These are phyloP conservation scores for Calameuta pallipes DNA, from an alignment of 2,888 invertebrate species.

Conservation along the genomic window DNA sequence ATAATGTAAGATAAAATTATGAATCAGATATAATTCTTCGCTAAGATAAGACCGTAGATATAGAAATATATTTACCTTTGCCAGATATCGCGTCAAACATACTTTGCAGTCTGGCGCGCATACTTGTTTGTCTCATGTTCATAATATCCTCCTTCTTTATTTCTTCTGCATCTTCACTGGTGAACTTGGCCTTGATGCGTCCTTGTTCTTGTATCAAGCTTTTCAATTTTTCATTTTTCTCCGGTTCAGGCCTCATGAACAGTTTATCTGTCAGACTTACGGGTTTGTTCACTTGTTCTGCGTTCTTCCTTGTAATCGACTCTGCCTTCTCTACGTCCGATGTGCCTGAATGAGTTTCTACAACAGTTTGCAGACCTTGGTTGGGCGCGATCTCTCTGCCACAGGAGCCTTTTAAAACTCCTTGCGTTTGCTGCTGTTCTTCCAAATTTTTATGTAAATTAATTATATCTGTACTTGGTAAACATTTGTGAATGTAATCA, in stretches of 20 bases:
- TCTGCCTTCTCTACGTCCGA: neutral
- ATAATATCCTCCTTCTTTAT: constrained; percentile 61
- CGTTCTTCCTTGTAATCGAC: neutral
- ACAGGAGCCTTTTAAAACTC: constrained; percentile 4
- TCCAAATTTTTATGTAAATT: neutral
- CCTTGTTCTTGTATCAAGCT: constrained; percentile 55
- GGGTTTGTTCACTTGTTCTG: constrained; percentile 12
- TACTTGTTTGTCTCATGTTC: constrained; percentile 61
- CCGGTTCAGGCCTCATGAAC: constrained; percentile 61
- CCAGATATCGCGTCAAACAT: constrained; percentile 64
- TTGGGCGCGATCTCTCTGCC: neutral
- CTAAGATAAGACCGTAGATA: neutral
- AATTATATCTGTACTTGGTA: neutral
- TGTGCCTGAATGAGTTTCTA: neutral
- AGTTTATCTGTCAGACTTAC: constrained; percentile 52
- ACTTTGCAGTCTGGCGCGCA: constrained; percentile 58
- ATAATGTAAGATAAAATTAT: neutral
- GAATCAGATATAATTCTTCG: neutral
- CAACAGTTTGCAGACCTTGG: neutral
- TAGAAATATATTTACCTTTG: constrained; percentile 46
- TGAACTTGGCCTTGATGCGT: constrained; percentile 50
- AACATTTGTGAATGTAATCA: constrained; percentile 4
- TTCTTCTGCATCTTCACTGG: constrained; percentile 54
- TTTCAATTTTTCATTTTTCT: constrained; percentile 54
- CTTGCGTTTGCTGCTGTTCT: constrained; percentile 6